Evolutionary conservation across 2,113 vertebrate species (phyloP).

Genomic region (Ophthalmolycus amberensis): DNA sequence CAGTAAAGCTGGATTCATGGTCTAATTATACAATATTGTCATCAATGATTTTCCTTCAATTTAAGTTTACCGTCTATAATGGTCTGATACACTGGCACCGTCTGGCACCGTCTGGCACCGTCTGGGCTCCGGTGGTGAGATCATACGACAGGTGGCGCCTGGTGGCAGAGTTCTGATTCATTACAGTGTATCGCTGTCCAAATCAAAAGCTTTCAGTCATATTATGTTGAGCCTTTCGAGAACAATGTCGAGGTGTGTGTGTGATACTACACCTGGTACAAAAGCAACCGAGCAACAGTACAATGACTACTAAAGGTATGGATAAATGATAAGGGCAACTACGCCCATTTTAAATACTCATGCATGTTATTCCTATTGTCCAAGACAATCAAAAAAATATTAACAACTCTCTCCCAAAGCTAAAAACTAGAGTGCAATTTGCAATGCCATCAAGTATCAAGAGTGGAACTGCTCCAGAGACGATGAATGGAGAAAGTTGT

Average conservation of each 20-base stretch:
- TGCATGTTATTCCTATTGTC: background rate
- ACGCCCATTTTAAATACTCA: too few species aligned
- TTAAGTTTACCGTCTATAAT: too few species aligned
- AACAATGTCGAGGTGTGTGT: background rate
- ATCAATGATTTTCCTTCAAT: too few species aligned
- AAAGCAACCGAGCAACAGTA: background rate
- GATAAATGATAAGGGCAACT: too few species aligned
- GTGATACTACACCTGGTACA: background rate
- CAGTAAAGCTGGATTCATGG: background rate
- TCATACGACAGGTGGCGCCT: background rate
- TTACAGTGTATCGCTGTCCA: background rate
- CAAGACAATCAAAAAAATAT: background rate
- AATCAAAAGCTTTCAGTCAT: background rate
- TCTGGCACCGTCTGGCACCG: background rate
- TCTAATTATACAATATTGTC: background rate
- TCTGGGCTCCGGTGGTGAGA: background rate
- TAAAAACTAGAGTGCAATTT: too few species aligned
- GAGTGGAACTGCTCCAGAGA: background rate
- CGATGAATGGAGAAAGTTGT: background rate
- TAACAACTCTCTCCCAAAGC: background rate
- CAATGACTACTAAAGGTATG: too few species aligned
- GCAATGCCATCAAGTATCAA: background rate
- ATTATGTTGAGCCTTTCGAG: background rate
- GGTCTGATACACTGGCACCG: background rate
- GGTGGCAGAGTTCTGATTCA: background rate